Percentiles rank a stretch among this genome's conserved stretches.
Conservation (phyloP, 2,113 vertebrate species). For the Heptranchias perlo region DNA sequence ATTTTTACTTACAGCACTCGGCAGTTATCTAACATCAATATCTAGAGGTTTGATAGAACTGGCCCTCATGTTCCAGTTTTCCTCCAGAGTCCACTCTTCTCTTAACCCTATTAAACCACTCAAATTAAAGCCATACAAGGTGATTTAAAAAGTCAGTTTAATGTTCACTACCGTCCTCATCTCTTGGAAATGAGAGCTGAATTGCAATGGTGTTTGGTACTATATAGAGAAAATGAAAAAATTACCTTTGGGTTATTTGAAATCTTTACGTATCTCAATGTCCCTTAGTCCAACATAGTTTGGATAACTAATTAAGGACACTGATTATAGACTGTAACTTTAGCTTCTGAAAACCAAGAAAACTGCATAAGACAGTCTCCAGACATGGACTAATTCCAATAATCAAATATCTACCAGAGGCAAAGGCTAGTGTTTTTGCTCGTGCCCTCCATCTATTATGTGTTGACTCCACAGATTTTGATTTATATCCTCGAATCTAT, state of each 20-base stretch:
- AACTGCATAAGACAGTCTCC: background rate
- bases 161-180: background rate
- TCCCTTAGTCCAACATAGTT: background rate
- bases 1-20: background rate
- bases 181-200: background rate
- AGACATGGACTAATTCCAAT: background rate
- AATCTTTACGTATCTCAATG: background rate
- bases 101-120: background rate
- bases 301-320: background rate
- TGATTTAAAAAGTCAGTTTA: background rate
- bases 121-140: background rate
- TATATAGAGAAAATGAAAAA: background rate
- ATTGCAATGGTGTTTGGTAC: background rate
- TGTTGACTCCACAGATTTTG: background rate
- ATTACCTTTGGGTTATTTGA: background rate
- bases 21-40: background rate
- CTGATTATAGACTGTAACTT: background rate
- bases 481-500: background rate
- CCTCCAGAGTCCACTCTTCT: background rate
- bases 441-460: background rate
- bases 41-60: background rate
- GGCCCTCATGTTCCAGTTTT: background rate
- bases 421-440: background rate
- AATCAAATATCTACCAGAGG: background rate
- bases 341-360: background rate